phyloP scores from a whole-genome alignment of 2,113 vertebrate genomes.

The Oenanthe melanoleuca region DNA sequence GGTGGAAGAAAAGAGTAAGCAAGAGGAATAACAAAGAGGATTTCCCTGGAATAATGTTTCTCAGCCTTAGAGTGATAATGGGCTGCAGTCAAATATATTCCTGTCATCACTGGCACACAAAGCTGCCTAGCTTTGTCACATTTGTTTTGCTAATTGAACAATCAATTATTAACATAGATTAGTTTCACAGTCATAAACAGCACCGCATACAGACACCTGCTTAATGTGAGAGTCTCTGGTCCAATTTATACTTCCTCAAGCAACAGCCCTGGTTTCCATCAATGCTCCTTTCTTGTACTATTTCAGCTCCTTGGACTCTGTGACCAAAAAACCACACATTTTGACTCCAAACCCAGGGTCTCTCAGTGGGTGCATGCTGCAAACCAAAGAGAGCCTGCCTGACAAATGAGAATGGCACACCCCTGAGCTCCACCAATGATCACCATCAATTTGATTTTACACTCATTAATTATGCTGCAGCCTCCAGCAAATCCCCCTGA shows the following conservation, averaged over 20 bases:
- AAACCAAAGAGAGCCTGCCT: background rate
- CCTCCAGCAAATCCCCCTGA: constrained; percentile 9
- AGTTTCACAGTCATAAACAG: constrained; percentile 36
- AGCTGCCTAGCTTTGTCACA: constrained; percentile 69
- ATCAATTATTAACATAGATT: constrained; percentile 78
- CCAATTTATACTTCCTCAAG: background rate
- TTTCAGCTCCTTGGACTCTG: background rate
- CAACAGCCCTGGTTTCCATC: background rate
- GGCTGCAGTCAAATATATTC: constrained; percentile 66
- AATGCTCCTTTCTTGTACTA: background rate
- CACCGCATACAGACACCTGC: background rate
- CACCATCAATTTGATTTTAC: background rate
- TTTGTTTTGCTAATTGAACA: constrained; percentile 79
- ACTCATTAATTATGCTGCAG: background rate
- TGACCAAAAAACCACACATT: background rate
- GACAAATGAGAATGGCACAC: background rate
- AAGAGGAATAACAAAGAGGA: constrained; percentile 30
- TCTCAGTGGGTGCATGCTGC: background rate
- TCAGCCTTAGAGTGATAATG: constrained; percentile 56
- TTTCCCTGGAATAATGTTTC: constrained; percentile 51
- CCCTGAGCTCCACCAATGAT: background rate
- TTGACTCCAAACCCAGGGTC: background rate
- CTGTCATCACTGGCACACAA: constrained; percentile 57
- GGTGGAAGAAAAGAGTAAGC: constrained; percentile 18
- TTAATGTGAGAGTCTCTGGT: background rate